Evolutionary conservation across 2,113 vertebrate genomes (phyloP).

Genomic region (Mellivora capensis): DNA sequence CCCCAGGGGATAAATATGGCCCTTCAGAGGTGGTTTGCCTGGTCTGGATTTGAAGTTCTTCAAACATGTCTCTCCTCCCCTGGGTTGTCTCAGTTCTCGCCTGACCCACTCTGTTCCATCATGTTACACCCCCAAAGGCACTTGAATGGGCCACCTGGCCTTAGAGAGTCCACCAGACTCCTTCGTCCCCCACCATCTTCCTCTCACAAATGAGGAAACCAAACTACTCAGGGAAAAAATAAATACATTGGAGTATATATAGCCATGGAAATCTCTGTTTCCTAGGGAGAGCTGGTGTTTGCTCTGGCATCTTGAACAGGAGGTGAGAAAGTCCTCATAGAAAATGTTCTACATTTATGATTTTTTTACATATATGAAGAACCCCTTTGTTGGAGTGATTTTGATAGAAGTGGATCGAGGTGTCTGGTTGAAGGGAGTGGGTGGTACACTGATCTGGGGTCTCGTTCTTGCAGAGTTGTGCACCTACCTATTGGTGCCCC

Average conservation of each 20-base stretch:
- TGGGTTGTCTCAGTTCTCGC: no score
- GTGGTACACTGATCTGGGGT: neutral
- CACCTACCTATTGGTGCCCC: neutral
- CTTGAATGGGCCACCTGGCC: no score
- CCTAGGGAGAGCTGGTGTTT: neutral
- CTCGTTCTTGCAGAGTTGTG: neutral
- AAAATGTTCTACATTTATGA: neutral
- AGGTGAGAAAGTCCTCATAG: neutral
- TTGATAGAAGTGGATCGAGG: neutral
- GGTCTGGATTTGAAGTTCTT: neutral
- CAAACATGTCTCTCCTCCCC: neutral
- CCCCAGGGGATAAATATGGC: neutral
- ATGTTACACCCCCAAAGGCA: neutral
- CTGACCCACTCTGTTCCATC: neutral
- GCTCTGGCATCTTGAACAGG: neutral
- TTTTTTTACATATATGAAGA: neutral
- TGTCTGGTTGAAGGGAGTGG: neutral
- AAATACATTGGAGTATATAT: neutral
- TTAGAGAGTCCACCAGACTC: neutral
- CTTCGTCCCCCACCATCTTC: neutral
- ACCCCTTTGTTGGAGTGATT: neutral
- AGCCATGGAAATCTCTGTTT: neutral
- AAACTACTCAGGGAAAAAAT: neutral
- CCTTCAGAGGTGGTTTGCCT: neutral
- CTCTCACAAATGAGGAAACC: neutral